phyloP scores from a whole-genome alignment of 2,797 vertebrate species.

The Molossus alvarezi region DNA sequence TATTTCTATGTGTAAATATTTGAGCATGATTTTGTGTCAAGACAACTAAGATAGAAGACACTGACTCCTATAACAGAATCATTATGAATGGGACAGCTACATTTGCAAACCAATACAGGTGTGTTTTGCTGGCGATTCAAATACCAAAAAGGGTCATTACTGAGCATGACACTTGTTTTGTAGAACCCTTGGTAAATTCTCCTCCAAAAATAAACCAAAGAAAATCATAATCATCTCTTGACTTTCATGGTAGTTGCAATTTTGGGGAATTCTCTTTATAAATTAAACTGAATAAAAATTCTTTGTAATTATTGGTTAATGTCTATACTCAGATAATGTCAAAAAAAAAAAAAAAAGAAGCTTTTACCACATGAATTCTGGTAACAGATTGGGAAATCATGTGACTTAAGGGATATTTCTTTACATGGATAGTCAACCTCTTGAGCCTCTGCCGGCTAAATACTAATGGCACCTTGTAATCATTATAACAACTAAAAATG shows the following conservation, averaged over 20 bases:
- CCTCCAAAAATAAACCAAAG: neutral
- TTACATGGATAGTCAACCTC: neutral
- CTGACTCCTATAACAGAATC: neutral
- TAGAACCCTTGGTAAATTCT: neutral
- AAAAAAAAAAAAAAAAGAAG: too few relatives aligned
- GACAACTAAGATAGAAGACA: neutral
- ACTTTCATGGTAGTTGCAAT: neutral
- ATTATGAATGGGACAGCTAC: neutral
- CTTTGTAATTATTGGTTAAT: conserved; percentile 41
- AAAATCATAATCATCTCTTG: neutral
- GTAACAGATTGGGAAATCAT: neutral
- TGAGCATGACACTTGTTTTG: neutral
- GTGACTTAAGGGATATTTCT: neutral
- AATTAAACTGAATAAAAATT: conserved; percentile 51
- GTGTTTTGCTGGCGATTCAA: neutral
- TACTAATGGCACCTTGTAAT: neutral
- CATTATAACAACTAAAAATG: neutral
- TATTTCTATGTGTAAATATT: conserved; percentile 16
- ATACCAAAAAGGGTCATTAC: neutral
- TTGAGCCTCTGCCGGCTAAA: neutral
- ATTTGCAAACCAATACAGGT: neutral
- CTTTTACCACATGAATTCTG: neutral
- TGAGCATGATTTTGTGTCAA: neutral
- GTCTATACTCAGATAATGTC: conserved; percentile 8
- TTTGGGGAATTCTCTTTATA: neutral